These are phyloP conservation scores for Rhinolophus sinicus DNA, from an alignment of 2,113 vertebrate genomes.

Conservation along the genomic window DNA sequence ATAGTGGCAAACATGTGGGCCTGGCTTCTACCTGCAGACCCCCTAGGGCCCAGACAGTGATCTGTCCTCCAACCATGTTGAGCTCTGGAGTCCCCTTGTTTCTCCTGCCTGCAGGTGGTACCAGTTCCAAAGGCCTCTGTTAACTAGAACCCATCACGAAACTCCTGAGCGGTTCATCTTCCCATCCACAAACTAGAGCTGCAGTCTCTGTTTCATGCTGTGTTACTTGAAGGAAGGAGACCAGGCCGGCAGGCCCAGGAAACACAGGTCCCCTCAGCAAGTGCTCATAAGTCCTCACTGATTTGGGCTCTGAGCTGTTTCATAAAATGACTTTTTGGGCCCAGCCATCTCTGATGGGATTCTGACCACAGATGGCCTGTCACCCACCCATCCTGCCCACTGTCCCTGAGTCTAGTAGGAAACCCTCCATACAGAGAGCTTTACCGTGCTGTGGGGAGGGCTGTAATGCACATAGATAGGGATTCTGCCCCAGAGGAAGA, in stretches of 20 bases:
- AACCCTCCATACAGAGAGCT: not conserved
- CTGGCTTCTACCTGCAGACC: not conserved
- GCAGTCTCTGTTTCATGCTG: rapidly evolving
- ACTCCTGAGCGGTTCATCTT: not conserved
- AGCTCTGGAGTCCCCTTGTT: not conserved
- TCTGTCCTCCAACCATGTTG: not conserved
- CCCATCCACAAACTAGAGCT: no score
- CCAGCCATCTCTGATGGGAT: not conserved
- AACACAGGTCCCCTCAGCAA: not conserved
- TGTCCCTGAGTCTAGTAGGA: not conserved
- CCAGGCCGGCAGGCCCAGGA: not conserved
- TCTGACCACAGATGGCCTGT: not conserved
- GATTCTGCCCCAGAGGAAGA: not conserved
- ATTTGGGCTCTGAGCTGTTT: not conserved
- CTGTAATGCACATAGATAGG: not conserved
- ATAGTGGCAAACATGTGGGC: not conserved
- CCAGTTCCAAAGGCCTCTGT: not conserved
- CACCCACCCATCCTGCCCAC: not conserved
- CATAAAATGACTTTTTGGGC: not conserved
- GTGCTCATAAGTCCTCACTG: not conserved
- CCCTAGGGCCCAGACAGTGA: not conserved
- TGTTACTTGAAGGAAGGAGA: no score
- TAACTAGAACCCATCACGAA: rapidly evolving
- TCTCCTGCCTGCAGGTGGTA: not conserved
- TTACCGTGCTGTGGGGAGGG: not conserved